Evolutionary conservation across 2,113 vertebrate genomes (phyloP).

Genomic region (Arizona elegans): DNA sequence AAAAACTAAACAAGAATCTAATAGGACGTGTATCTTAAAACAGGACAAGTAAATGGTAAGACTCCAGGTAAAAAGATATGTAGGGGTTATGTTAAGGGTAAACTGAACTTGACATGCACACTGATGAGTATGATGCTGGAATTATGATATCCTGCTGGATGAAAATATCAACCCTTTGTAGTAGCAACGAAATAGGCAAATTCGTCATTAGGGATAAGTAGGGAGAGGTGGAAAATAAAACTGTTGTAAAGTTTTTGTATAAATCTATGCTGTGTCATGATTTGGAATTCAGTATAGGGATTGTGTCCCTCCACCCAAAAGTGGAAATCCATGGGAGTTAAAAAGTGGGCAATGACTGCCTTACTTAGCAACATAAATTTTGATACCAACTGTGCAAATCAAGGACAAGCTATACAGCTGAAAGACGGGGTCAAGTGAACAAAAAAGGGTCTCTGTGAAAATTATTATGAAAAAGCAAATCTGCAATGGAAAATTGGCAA

Average conservation of each 20-base stretch:
- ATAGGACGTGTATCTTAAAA: no score
- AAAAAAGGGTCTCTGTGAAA: background rate
- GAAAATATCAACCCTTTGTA: background rate
- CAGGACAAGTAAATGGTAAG: no score
- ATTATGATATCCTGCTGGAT: background rate
- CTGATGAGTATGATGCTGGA: background rate
- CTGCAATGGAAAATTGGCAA: conserved; percentile 12
- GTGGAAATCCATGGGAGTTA: background rate
- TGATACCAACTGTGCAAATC: background rate
- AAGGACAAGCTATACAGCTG: background rate
- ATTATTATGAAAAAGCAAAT: conserved; percentile 19
- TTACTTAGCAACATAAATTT: background rate
- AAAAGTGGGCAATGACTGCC: background rate
- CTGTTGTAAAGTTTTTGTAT: background rate
- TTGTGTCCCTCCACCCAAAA: background rate
- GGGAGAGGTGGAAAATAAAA: background rate
- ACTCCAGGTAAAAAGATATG: no score
- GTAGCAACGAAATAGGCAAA: background rate
- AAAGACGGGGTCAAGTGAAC: background rate
- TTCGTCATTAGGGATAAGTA: background rate
- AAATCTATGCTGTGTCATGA: background rate
- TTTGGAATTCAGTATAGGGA: background rate
- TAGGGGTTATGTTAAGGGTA: no score
- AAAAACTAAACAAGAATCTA: no score
- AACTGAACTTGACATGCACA: background rate